A percentile compares a stretch with the other conserved stretches of the same genome.
Conservation (phyloP, 2,888 invertebrate genomes). For the Drosophila vallismaia region DNA sequence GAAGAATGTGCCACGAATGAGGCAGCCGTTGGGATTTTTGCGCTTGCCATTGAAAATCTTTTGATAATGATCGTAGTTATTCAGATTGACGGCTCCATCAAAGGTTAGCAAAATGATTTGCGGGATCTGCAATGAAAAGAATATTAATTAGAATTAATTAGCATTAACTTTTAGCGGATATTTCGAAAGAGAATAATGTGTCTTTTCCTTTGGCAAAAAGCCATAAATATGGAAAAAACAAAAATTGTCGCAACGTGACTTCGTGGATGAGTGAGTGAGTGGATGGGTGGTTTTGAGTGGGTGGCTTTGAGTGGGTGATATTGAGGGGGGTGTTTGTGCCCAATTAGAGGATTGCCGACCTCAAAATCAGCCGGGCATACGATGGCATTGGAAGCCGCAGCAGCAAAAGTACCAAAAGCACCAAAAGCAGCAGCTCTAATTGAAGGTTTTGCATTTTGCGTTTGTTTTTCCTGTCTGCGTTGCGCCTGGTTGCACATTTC, state of each 20-base stretch:
- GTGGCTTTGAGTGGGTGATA: neutral
- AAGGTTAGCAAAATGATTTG: constrained; percentile 97
- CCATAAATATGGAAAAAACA: constrained; percentile 6
- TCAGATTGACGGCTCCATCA: constrained; percentile 96
- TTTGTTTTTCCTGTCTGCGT: constrained; percentile 59
- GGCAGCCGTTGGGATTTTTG: constrained; percentile 95
- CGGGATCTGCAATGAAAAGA: constrained; percentile 88
- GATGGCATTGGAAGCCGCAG: constrained; percentile 64
- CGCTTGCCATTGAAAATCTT: constrained; percentile 92
- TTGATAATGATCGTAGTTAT: constrained; percentile 94
- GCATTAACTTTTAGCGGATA: too few relatives aligned
- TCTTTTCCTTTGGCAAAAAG: constrained; percentile 4
- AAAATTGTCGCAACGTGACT: constrained; percentile 23
- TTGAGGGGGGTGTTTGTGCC: constrained; percentile 34
- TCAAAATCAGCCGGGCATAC: constrained; percentile 67
- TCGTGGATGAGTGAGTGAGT: neutral
- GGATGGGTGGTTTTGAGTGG: neutral
- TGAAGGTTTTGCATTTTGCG: constrained; percentile 69
- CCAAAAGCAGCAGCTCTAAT: constrained; percentile 56
- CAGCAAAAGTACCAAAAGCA: constrained; percentile 17
- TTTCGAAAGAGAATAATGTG: neutral
- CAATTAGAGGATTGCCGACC: constrained; percentile 65
- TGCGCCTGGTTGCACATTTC: constrained; percentile 57
- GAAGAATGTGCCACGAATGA: constrained; percentile 96
- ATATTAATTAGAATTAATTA: neutral